Conservation (phyloP, 2,113 vertebrate genomes). For the Hemiscyllium ocellatum region DNA sequence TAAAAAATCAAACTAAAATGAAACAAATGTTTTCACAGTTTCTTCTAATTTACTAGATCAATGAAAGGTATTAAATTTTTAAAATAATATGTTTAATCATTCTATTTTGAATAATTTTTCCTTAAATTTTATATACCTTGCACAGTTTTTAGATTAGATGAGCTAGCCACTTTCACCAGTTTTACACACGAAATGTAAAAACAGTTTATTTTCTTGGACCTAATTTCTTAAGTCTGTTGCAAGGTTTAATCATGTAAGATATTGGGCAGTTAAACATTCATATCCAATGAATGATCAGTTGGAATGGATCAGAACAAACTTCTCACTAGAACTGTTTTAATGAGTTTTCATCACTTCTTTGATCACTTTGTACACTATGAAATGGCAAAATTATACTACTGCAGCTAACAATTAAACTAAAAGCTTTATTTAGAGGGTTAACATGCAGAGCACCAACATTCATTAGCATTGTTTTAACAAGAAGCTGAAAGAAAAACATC, state of each 20-base stretch:
- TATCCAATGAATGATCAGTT: neutral
- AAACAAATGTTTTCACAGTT: neutral
- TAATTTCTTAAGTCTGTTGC: too few relatives aligned
- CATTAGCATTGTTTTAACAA: neutral
- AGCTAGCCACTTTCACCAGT: neutral
- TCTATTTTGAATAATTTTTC: neutral
- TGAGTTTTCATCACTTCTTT: neutral
- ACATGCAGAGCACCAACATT: neutral
- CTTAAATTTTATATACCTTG: neutral
- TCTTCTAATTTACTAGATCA: neutral
- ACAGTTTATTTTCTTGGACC: neutral
- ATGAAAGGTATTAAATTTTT: too few relatives aligned
- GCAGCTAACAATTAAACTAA: neutral
- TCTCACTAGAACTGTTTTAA: neutral
- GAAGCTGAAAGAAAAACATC: neutral
- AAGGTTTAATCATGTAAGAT: neutral
- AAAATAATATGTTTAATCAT: neutral
- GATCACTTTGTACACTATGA: neutral
- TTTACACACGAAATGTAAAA: neutral
- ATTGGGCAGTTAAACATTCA: neutral
- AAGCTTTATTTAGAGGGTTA: neutral
- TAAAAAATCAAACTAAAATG: neutral
- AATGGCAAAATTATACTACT: neutral
- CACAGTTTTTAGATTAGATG: slow-evolving; percentile 5
- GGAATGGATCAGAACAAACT: neutral